Percentiles rank a stretch among this genome's conserved stretches.
Evolutionary conservation across 2,113 vertebrate species (phyloP).

Genomic region (human (Homo sapiens)): GRCh38 chr16:20788001-20788500

Average conservation of each 20-base stretch:
- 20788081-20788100: neutral
- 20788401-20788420: neutral
- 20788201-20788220: neutral
- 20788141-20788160: neutral
- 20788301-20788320: neutral
- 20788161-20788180: neutral
- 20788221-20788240: neutral
- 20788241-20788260: neutral
- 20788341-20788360: neutral
- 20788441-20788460: neutral
- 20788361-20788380: neutral
- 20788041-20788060: neutral
- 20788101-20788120: too few species aligned
- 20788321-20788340: neutral
- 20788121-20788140: neutral
- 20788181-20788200: neutral
- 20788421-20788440: neutral
- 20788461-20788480: neutral
- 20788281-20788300: neutral
- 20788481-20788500: neutral
- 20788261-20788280: neutral
- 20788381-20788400: neutral
- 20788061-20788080: neutral
- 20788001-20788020: neutral
- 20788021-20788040: neutral